Conservation (phyloP, 2,888 invertebrate genomes). For the Eugnorisma glareosa region DNA sequence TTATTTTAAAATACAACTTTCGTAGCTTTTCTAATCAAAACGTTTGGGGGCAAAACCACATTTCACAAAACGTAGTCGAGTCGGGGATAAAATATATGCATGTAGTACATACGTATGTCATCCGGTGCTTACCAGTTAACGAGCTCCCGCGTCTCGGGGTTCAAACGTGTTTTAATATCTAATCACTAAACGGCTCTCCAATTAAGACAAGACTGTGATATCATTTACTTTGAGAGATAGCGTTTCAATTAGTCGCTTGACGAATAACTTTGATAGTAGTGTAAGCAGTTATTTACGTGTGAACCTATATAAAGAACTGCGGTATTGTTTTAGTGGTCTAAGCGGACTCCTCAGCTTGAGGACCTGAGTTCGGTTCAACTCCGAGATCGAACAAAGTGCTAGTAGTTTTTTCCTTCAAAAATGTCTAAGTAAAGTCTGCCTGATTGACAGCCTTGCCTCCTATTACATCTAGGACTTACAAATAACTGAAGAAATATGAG, state of each 20-base stretch:
- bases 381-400: background rate
- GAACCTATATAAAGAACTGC: background rate
- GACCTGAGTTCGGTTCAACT: background rate
- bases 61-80: background rate
- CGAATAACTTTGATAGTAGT: background rate
- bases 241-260: constrained; percentile 4
- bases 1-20: background rate
- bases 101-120: constrained; percentile 5
- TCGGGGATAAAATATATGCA: background rate
- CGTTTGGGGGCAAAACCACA: background rate
- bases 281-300: background rate
- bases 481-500: background rate
- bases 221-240: constrained; percentile 9
- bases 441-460: background rate
- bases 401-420: background rate
- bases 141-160: background rate
- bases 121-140: constrained; percentile 21
- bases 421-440: background rate
- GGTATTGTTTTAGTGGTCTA: background rate
- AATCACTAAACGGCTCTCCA: constrained; percentile 13
- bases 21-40: background rate
- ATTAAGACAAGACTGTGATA: constrained; percentile 29
- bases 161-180: constrained; percentile 16
- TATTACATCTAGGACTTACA: background rate
- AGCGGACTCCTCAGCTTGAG: background rate